phyloP scores from a whole-genome alignment of 2,888 invertebrate species.

The Onchidella celtica region DNA sequence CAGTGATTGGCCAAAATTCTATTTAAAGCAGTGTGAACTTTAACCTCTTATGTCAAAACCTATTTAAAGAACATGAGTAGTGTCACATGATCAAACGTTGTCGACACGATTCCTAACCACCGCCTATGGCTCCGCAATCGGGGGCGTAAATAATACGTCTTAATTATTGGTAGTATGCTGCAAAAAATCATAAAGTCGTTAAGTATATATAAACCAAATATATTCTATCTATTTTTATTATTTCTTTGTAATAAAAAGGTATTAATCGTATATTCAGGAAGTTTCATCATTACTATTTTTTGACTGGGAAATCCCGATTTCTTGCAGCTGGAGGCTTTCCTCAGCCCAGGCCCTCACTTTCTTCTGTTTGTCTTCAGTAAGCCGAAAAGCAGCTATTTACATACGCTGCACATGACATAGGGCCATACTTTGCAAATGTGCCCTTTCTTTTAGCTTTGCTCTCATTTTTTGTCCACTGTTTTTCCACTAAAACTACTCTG shows the following conservation, averaged over 20 bases:
- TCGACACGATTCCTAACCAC: not conserved
- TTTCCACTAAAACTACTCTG: no score
- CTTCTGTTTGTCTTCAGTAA: no score
- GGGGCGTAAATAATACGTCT: not conserved
- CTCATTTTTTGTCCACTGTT: no score
- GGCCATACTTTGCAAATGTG: no score
- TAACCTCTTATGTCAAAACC: not conserved
- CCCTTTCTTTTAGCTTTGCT: no score
- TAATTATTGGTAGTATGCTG: not conserved
- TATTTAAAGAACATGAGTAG: conserved; percentile 27
- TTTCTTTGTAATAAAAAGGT: not conserved
- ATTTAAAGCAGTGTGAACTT: not conserved
- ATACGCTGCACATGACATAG: no score
- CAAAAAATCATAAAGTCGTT: not conserved
- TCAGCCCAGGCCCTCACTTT: no score
- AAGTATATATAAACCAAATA: not conserved
- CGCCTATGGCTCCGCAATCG: not conserved
- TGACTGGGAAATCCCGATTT: no score
- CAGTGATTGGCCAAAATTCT: not conserved
- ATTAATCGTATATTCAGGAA: not conserved
- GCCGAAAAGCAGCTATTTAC: no score
- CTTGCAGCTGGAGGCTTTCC: no score
- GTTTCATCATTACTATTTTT: no score
- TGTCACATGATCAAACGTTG: not conserved
- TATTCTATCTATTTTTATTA: not conserved